phyloP scores from a whole-genome alignment of 2,113 vertebrate species.

The Crotalus tigris region DNA sequence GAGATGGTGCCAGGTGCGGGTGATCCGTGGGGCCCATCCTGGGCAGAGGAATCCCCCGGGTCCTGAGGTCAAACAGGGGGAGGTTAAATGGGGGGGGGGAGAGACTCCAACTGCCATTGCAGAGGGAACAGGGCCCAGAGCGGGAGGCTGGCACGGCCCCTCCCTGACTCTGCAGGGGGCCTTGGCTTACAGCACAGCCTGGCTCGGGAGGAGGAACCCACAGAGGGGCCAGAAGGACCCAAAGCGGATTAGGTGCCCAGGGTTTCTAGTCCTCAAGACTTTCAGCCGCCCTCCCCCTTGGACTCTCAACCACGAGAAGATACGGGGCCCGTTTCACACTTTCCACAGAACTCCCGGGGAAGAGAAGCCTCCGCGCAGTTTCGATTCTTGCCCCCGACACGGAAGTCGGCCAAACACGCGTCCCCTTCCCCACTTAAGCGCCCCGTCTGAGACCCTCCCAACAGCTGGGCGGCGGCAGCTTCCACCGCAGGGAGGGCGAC shows the following conservation, averaged over 20 bases:
- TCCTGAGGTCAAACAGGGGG: not conserved
- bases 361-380: not conserved
- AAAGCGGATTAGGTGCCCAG: not conserved
- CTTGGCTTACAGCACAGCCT: not conserved
- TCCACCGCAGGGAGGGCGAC: not conserved
- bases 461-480: not conserved
- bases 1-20: constrained; percentile 9
- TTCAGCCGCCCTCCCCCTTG: not conserved
- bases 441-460: not conserved
- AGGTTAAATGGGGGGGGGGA: too few relatives aligned
- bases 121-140: not conserved
- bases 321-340: not conserved
- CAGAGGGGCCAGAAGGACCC: not conserved
- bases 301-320: not conserved
- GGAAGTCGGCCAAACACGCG: too few relatives aligned
- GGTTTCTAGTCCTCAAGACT: not conserved
- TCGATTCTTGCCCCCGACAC: too few relatives aligned
- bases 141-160: not conserved
- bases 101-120: not conserved
- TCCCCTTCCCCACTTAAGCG: not conserved
- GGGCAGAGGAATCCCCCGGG: fast-evolving
- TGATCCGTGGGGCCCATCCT: fast-evolving
- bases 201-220: not conserved
- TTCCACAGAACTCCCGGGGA: not conserved
- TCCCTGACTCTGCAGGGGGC: not conserved